Evolutionary conservation across 2,797 vertebrate species (phyloP).

Genomic region (Gallirallus australis): DNA sequence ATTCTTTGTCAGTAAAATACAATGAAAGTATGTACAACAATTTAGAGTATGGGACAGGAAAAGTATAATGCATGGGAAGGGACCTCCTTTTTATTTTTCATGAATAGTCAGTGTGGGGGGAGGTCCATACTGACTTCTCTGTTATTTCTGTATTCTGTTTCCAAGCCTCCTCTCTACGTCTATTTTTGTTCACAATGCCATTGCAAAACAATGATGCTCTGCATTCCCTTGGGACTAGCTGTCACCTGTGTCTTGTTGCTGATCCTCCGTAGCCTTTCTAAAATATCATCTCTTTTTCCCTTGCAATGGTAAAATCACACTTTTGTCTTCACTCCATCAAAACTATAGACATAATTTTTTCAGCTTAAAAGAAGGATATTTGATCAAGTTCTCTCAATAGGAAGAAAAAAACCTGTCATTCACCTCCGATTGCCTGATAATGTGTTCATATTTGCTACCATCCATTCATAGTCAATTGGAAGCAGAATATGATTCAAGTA

Average conservation of each 20-base stretch:
- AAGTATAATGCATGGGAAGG: not conserved
- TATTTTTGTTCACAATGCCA: not conserved
- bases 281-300: not conserved
- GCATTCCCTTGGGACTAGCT: not conserved
- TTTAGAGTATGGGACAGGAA: not conserved
- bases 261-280: not conserved
- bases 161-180: not conserved
- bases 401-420: not conserved
- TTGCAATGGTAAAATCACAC: not conserved
- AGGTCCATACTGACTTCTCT: not conserved
- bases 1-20: not conserved
- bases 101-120: not conserved
- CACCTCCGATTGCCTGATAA: not conserved
- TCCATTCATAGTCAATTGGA: not conserved
- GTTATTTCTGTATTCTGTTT: not conserved
- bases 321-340: not conserved
- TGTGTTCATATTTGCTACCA: not conserved
- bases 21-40: not conserved
- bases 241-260: not conserved
- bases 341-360: not conserved
- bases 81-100: not conserved
- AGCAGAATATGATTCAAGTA: not conserved
- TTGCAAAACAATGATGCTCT: not conserved
- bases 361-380: not conserved
- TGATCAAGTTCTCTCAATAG: not conserved